Base-by-base conservation (phyloP, 2,113 vertebrate species). In the Alethe castanea region DNA sequence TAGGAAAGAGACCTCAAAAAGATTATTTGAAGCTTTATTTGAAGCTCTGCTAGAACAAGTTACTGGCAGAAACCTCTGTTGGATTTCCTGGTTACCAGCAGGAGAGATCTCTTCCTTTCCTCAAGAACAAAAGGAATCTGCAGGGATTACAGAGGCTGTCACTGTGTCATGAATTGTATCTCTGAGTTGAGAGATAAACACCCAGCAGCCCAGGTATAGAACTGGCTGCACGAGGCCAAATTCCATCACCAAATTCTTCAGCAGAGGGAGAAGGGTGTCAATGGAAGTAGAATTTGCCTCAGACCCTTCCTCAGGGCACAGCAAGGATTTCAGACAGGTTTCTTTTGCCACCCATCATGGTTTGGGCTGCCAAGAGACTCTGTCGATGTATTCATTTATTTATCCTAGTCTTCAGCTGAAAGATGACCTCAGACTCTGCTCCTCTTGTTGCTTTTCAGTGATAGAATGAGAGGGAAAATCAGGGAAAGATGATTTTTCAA, bases 341-440 rank as follows among this genome's bases (percentile, higher is more conserved):
- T 64, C 5, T 23, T 88, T 20, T 78, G 19, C 40, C 31, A 44
- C 19, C 4, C 0, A 0, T 23, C 0, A 0, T 23, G 38, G 13
- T 56, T 45, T 70, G 61, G 26, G 62, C 24, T 91, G 45, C 45
- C n/a, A 53, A 31, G n/a, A 15, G 25, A 42, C 15, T 11, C 42
- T 57, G n/a, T 33, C 16, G 65, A 3, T 40, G 25, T 31, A 17
- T 60, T 53, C 19, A 33, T 47, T 60, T 57, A 18, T 83, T 87
- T 79, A 19, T 31, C n/a, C 5, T 14, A 8, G 5, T 61, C 45
- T 85, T 56, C 59, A 90, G 28, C 11, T 88, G 67, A 64, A 62
- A 59, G 16, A 42, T 13, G 4, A 36, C 33, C 53, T 70, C 35
- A 7, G 35, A 36, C 28, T 12, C 14, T 44, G 52, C 59, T 89